Conservation (phyloP, 2,113 vertebrate genomes). For the Probosciger aterrimus region DNA sequence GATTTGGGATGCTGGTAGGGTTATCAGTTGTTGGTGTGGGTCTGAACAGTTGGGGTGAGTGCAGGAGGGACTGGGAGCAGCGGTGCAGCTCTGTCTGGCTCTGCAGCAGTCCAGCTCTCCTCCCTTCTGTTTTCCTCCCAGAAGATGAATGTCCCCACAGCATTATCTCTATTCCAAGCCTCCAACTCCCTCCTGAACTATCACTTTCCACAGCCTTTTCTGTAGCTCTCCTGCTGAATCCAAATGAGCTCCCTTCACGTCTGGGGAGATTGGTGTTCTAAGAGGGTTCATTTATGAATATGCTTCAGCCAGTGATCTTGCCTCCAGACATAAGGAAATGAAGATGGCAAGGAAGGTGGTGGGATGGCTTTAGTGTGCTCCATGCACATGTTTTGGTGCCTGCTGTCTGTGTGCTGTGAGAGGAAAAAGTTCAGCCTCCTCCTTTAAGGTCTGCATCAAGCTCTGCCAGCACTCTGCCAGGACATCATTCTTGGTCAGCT, state of each 20-base stretch:
- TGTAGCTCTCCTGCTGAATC: neutral
- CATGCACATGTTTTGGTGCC: fast-evolving
- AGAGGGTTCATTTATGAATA: neutral
- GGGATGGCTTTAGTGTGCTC: neutral
- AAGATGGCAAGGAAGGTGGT: neutral
- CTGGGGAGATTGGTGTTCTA: neutral
- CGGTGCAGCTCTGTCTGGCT: fast-evolving
- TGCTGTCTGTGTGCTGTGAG: neutral
- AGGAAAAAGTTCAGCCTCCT: neutral
- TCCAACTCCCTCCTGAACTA: neutral
- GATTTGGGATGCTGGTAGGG: neutral
- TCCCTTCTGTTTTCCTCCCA: neutral
- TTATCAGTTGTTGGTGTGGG: neutral
- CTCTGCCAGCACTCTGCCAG: neutral
- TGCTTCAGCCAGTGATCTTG: neutral
- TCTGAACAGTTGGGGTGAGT: neutral
- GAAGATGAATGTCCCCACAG: neutral
- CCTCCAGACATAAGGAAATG: too few species aligned
- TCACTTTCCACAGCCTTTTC: neutral
- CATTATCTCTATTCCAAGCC: neutral
- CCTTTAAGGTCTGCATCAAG: neutral
- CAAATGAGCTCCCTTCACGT: neutral
- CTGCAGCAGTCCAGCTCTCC: neutral
- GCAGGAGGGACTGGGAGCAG: neutral
- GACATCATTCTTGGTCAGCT: neutral